Evolutionary conservation across 37 sponge, comb jelly and placozoan species (phyloP).

Genomic region (Beroe ovata): DNA sequence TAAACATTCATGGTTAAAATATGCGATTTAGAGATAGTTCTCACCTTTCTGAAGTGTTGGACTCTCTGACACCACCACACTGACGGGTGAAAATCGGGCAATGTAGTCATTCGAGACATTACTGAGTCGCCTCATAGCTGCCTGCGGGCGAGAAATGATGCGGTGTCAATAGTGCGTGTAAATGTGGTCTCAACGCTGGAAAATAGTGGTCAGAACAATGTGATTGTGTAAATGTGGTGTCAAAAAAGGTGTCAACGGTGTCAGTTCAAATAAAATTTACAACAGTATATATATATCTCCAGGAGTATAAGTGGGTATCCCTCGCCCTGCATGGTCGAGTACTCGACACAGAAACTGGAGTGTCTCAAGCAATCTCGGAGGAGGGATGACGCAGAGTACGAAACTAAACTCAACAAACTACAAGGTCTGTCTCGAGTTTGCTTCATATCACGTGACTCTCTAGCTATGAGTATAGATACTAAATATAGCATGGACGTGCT

Average conservation of each 20-base stretch:
- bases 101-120: background rate
- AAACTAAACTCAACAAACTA: background rate
- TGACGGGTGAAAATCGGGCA: background rate
- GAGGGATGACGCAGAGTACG: background rate
- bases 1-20: too few species aligned
- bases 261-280: too few species aligned
- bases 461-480: too few species aligned
- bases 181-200: too few species aligned
- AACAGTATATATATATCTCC: too few species aligned
- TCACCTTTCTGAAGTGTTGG: background rate
- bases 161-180: too few species aligned
- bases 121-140: background rate
- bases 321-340: slow-evolving; percentile 5
- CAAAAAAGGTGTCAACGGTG: too few species aligned
- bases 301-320: slow-evolving; percentile 6
- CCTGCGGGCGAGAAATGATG: background rate
- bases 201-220: too few species aligned
- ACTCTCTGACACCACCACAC: background rate
- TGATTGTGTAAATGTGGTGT: too few species aligned
- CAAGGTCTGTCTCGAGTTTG: too few species aligned
- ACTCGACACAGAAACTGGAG: slow-evolving; percentile 2
- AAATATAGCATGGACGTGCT: too few species aligned
- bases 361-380: background rate
- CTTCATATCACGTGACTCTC: too few species aligned
- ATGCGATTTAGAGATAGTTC: background rate